Evolutionary conservation across 2,113 vertebrate species (phyloP).

Genomic region (Pelmatolapia mariae): DNA sequence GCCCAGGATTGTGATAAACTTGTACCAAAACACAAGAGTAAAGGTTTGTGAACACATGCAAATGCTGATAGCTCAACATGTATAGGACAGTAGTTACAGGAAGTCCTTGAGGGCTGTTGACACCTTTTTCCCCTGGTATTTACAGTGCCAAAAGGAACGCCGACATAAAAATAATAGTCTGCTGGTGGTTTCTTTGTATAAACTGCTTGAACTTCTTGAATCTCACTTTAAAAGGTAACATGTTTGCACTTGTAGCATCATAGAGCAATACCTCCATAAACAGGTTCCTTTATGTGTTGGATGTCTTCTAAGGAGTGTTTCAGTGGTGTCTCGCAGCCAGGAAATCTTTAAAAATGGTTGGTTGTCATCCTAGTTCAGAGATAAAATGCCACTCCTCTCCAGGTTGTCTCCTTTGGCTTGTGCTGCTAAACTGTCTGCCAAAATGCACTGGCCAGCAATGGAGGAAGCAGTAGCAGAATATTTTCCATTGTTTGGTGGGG

Average conservation of each 20-base stretch:
- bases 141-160: neutral
- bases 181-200: neutral
- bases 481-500: conserved; percentile 20
- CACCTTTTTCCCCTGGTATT: neutral
- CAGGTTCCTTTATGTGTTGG: neutral
- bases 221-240: rapidly evolving
- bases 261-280: neutral
- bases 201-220: neutral
- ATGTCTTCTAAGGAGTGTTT: neutral
- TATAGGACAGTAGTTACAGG: neutral
- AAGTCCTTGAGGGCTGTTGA: neutral
- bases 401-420: neutral
- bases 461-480: conserved; percentile 19
- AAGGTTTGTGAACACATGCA: neutral
- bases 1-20: neutral
- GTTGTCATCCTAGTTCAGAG: neutral
- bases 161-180: neutral
- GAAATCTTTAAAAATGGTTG: neutral
- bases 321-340: neutral
- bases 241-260: neutral
- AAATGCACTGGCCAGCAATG: neutral
- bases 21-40: neutral
- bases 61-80: neutral
- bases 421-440: neutral
- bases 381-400: neutral